Evolutionary conservation across 2,113 vertebrate species (phyloP).

Genomic region (Hypanus sabinus): DNA sequence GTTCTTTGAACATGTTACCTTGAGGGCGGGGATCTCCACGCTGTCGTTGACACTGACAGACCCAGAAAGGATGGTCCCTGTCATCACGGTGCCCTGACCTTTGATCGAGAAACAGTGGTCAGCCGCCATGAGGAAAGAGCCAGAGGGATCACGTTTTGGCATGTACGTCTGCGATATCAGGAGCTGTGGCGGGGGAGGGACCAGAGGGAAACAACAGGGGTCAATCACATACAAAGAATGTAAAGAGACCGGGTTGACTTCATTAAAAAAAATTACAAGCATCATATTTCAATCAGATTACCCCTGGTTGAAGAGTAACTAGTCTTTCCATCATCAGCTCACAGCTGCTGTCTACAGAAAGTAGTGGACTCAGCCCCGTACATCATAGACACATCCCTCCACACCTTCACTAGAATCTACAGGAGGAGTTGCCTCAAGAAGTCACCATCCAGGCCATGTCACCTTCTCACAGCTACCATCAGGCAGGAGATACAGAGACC

Average conservation of each 20-base stretch:
- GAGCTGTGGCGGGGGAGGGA: conserved; percentile 59
- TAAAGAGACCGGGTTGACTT: not conserved
- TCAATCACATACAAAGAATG: not conserved
- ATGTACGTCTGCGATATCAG: conserved; percentile 81
- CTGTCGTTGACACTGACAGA: conserved; percentile 78
- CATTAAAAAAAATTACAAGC: not conserved
- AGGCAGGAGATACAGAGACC: too few species aligned
- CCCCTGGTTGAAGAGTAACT: not conserved
- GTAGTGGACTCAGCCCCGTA: too few species aligned
- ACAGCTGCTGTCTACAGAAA: not conserved
- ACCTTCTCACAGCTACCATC: too few species aligned
- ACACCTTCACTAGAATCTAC: too few species aligned
- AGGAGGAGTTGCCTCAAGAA: too few species aligned
- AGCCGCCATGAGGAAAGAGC: conserved; percentile 86
- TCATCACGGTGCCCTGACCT: conserved; percentile 96
- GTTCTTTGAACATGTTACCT: conserved; percentile 58
- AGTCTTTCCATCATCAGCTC: not conserved
- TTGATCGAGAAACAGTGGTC: conserved; percentile 97
- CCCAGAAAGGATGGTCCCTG: conserved; percentile 90
- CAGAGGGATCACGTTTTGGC: conserved; percentile 75
- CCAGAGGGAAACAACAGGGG: not conserved
- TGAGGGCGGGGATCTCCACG: conserved; percentile 89
- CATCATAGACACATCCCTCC: too few species aligned
- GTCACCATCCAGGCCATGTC: too few species aligned
- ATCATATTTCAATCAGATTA: conserved; percentile 7